Evolutionary conservation across 1,140 invertebrate species (phyloP).

Genomic region (Drosophila parvula): DNA sequence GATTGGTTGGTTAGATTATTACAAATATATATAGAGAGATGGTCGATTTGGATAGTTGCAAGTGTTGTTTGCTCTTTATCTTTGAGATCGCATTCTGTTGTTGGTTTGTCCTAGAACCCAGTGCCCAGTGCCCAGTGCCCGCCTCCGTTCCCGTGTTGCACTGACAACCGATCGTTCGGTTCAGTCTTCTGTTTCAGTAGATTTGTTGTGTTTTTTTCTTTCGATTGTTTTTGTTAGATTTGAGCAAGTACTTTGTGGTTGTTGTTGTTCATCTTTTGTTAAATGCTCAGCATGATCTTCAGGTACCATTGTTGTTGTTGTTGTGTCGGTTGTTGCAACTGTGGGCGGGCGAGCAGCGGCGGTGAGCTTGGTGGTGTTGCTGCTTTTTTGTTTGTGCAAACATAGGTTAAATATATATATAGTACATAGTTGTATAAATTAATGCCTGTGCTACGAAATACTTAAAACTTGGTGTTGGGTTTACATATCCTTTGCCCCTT

Average conservation of each 20-base stretch:
- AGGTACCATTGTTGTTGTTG: constrained; percentile 71
- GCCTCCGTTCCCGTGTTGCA: constrained; percentile 10
- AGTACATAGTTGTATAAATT: constrained; percentile 71
- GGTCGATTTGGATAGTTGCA: constrained; percentile 59
- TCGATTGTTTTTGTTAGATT: constrained; percentile 60
- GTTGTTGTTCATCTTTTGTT: constrained; percentile 42
- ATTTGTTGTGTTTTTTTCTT: constrained; percentile 47
- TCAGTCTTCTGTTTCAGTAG: constrained; percentile 65
- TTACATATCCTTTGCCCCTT: constrained; percentile 38
- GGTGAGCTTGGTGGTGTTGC: constrained; percentile 38
- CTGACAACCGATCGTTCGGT: constrained; percentile 43
- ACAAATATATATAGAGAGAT: constrained; percentile 44
- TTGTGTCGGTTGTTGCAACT: constrained; percentile 43
- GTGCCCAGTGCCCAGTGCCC: background rate
- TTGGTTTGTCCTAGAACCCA: constrained; percentile 16
- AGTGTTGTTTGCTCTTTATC: constrained; percentile 44
- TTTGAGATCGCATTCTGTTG: constrained; percentile 66
- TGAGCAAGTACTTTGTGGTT: constrained; percentile 69
- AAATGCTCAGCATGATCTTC: constrained; percentile 78
- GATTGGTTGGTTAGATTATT: constrained; percentile 46
- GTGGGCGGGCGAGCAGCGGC: constrained; percentile 21
- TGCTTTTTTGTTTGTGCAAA: constrained; percentile 71
- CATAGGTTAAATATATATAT: constrained; percentile 69
- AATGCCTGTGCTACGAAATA: constrained; percentile 77
- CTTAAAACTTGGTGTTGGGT: constrained; percentile 52